Evolutionary conservation across 2,888 invertebrate genomes (phyloP), one percentile per base, ranked within the genome.

Genomic region (Chalcosyrphus nemorum): DNA sequence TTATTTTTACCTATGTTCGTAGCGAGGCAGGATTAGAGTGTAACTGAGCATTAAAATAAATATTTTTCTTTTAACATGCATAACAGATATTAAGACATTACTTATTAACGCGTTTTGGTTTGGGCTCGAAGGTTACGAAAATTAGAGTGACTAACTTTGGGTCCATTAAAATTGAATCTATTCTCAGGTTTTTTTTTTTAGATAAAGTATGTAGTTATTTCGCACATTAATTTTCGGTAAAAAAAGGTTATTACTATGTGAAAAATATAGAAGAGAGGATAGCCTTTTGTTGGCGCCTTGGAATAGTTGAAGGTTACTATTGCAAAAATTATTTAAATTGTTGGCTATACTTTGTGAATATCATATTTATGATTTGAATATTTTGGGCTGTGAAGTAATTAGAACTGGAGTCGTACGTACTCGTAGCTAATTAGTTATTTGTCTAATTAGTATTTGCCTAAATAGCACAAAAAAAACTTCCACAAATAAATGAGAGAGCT

Each of bases 1-100:
- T 61, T 61, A 32, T 71, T 61, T 59, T 61, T 59, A 27, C 13
- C 4, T 24, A 1, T 35, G 2, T n/a, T 13, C 21, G n/a, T n/a
- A n/a, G n/a, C 4, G 6, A n/a, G 21, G 15, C 2, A 38, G 6
- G 38, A 57, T 38, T 17, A 21, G 29, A 59, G 50, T 61, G 27
- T 50, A 71, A 71, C 59, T 50, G 38, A 29, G 59, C 71, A 52
- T 50, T 71, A 61, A 61, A 71, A 61, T 41, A 50, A 71, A 71
- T 59, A 41, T 61, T 61, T 41, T 59, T 24, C 24, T 57, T 57
- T 38, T 21, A 17, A 9, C 24, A 17, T 24, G 11, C 27, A 38
- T 17, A 13, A 17, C 11, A 27, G 17, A 38, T 52, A 52, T 66
- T 38, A 66, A 66, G 66, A 52, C 41, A 66, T 66, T 66, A 41